Conservation (phyloP, 1,140 invertebrate species). For the Cherax quadricarinatus region DNA sequence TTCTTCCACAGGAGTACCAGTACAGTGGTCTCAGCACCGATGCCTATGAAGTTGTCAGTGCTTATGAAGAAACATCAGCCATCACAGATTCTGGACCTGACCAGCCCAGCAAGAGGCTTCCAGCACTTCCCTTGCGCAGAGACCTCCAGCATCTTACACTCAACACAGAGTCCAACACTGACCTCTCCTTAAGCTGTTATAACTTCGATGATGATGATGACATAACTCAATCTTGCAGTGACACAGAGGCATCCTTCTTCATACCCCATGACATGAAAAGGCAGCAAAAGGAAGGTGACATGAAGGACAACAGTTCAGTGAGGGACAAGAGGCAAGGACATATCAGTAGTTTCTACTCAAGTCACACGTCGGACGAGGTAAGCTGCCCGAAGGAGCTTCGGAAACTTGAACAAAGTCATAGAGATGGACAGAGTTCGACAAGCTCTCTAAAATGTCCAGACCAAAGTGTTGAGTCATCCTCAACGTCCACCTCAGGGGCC, state of each 20-base stretch:
- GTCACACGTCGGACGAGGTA: neutral
- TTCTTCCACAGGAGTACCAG: conserved; percentile 14
- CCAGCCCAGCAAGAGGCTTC: neutral
- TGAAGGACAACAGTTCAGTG: conserved; percentile 9
- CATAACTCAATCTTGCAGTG: conserved; percentile 55
- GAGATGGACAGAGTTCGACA: neutral
- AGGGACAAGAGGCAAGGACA: conserved; percentile 26
- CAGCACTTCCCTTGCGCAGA: neutral
- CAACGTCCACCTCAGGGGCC: conserved; percentile 10
- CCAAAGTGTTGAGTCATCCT: conserved; percentile 23
- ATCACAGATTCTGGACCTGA: neutral
- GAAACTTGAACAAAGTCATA: neutral
- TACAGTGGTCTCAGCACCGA: conserved; percentile 42
- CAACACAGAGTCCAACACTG: conserved; percentile 58
- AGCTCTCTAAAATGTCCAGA: conserved; percentile 6
- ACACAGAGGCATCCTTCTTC: conserved; percentile 63
- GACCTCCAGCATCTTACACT: conserved; percentile 46
- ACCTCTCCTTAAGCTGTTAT: conserved; percentile 55
- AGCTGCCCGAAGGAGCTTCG: neutral
- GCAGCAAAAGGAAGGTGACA: neutral
- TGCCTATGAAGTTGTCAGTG: conserved; percentile 48
- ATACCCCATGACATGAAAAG: conserved; percentile 43
- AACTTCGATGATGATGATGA: conserved; percentile 52
- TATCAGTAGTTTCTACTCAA: neutral
- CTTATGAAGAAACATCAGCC: conserved; percentile 30